These are phyloP conservation scores for Melanotaenia pygmaea DNA, from an alignment of 2,797 vertebrate genomes.

Conservation along the genomic window DNA sequence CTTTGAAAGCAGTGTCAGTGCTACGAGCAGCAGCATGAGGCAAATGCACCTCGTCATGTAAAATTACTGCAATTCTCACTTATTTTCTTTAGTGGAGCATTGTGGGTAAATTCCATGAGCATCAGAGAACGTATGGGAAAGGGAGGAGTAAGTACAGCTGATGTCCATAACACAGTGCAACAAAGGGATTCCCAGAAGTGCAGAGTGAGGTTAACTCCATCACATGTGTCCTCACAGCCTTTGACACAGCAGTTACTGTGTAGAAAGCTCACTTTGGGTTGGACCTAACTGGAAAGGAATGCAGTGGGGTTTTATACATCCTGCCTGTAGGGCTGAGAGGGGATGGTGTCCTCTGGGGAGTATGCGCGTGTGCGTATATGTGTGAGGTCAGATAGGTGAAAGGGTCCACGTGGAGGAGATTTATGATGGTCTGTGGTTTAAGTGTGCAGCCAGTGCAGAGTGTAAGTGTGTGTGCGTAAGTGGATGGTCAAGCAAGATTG, in stretches of 20 bases:
- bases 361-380: conserved; percentile 8
- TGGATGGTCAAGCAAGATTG: conserved; percentile 30
- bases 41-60: conserved; percentile 17
- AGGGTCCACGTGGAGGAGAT: conserved; percentile 64
- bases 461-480: conserved; percentile 21
- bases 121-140: conserved; percentile 28
- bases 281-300: conserved; percentile 86
- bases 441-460: conserved; percentile 31
- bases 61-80: conserved; percentile 57
- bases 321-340: conserved; percentile 74
- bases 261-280: conserved; percentile 80
- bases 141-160: conserved; percentile 23
- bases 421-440: conserved; percentile 51
- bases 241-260: conserved; percentile 77
- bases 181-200: conserved; percentile 73
- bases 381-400: conserved; percentile 71
- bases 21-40: neutral
- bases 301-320: conserved; percentile 83
- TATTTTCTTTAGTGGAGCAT: conserved; percentile 51
- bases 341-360: conserved; percentile 63
- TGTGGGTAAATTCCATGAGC: conserved; percentile 68
- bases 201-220: conserved; percentile 40
- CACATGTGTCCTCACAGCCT: conserved; percentile 45
- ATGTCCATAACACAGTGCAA: conserved; percentile 39
- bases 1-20: conserved; percentile 2